Conservation (phyloP, 2,888 invertebrate species). For the Prenolepis imparis region DNA sequence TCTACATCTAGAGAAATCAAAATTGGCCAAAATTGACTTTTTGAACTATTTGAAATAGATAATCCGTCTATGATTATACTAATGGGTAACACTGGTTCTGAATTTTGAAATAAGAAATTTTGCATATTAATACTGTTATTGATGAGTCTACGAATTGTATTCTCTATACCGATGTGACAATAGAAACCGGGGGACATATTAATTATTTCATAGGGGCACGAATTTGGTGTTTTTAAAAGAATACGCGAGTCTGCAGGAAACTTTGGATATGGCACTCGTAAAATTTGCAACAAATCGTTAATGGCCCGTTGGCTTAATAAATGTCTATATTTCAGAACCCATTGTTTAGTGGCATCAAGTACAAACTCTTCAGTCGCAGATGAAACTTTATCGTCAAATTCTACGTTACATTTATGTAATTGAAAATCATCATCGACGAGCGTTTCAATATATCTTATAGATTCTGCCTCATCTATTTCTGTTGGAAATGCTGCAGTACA, state of each 20-base stretch:
- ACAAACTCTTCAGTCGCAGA: conserved; percentile 1
- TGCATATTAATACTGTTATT: neutral
- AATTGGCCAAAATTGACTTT: neutral
- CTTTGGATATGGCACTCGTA: neutral
- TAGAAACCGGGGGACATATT: neutral
- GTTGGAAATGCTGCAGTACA: neutral
- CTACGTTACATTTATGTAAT: neutral
- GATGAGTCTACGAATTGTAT: neutral
- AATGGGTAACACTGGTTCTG: neutral
- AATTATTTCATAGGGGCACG: neutral
- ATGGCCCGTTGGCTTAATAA: too few relatives aligned
- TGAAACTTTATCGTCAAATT: neutral
- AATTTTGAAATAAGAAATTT: neutral
- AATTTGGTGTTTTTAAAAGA: neutral
- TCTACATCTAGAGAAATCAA: neutral
- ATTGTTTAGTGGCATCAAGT: too few relatives aligned
- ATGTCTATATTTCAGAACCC: too few relatives aligned
- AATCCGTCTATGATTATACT: conserved; percentile 7
- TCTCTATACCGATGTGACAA: conserved; percentile 11
- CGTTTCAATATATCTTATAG: neutral
- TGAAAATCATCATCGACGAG: conserved; percentile 2
- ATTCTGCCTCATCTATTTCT: neutral
- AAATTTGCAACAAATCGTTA: neutral
- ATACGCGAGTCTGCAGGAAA: neutral
- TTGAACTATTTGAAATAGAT: neutral